A percentile compares a stretch with the other conserved stretches of the same genome.
These are phyloP conservation scores for Leucoraja ocellata DNA, from an alignment of 2,797 vertebrate genomes.

Conservation along the genomic window DNA sequence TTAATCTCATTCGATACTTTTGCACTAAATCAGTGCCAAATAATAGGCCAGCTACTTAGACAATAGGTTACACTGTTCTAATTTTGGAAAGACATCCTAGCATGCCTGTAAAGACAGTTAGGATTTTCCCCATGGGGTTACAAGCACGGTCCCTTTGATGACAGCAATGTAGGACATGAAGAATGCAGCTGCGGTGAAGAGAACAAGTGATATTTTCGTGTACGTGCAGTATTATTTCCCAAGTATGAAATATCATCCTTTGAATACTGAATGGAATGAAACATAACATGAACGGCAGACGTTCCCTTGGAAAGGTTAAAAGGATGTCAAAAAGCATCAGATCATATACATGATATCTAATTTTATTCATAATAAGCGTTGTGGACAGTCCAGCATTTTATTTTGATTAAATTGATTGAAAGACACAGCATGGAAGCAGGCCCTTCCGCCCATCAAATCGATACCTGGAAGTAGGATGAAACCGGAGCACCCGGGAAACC, in stretches of 20 bases:
- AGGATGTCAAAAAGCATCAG: neutral
- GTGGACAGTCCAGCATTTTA: neutral
- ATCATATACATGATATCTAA: neutral
- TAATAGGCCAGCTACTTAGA: neutral
- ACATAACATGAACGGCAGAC: neutral
- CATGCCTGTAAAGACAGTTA: neutral
- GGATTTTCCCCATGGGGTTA: neutral
- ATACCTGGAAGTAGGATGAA: too few species aligned
- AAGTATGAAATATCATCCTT: constrained; percentile 8
- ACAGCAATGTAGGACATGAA: neutral
- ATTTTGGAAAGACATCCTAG: neutral
- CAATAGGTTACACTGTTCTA: too few species aligned
- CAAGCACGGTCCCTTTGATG: neutral
- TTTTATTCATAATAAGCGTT: neutral
- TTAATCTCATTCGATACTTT: neutral
- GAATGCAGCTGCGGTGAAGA: neutral
- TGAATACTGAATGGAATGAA: neutral
- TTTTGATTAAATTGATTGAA: neutral
- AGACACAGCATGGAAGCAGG: too few species aligned
- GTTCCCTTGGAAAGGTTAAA: neutral
- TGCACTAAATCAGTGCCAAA: neutral
- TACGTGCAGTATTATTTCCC: neutral
- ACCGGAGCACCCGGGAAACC: too few species aligned
- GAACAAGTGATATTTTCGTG: constrained; percentile 1
- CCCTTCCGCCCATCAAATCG: too few species aligned